Evolutionary conservation across 1,140 invertebrate genomes (phyloP).

Genomic region (Penaeus indicus): DNA sequence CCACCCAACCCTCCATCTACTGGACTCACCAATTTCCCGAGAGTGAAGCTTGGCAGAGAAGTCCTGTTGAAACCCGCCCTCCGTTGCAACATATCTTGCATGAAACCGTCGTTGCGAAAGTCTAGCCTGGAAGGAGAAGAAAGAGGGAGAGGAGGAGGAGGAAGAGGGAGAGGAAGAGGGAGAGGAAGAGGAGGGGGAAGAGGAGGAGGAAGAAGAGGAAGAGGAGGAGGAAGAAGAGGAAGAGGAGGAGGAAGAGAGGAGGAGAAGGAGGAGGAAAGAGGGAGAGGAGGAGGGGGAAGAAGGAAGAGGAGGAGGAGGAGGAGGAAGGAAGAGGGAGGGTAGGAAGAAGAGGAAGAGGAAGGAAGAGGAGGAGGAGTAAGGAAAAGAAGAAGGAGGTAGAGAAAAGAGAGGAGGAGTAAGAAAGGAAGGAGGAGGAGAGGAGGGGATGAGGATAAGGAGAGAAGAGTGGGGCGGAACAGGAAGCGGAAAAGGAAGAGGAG

Average conservation of each 20-base stretch:
- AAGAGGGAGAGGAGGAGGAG: background rate
- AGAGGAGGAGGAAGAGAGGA: background rate
- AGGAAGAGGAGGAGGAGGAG: too few species aligned
- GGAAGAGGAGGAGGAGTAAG: background rate
- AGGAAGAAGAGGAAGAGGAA: background rate
- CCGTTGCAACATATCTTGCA: slow-evolving; percentile 8
- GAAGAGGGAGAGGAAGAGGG: background rate
- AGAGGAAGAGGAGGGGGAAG: background rate
- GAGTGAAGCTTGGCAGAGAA: background rate
- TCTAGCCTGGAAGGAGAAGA: background rate
- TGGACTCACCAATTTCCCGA: slow-evolving; percentile 30
- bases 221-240: background rate
- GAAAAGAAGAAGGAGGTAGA: background rate
- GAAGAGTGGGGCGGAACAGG: background rate
- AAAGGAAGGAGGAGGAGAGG: background rate
- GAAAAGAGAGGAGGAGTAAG: background rate
- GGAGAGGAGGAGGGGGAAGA: background rate
- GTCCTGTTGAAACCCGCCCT: slow-evolving; percentile 17
- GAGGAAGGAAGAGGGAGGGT: background rate
- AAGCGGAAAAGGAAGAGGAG: background rate
- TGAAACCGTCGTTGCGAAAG: slow-evolving; percentile 17
- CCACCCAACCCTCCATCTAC: too few species aligned
- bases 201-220: background rate
- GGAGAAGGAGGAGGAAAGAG: background rate
- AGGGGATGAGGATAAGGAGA: background rate